A percentile compares a stretch with the other conserved stretches of the same genome.
Conservation (phyloP, 2,113 vertebrate species). For the Heptranchias perlo region DNA sequence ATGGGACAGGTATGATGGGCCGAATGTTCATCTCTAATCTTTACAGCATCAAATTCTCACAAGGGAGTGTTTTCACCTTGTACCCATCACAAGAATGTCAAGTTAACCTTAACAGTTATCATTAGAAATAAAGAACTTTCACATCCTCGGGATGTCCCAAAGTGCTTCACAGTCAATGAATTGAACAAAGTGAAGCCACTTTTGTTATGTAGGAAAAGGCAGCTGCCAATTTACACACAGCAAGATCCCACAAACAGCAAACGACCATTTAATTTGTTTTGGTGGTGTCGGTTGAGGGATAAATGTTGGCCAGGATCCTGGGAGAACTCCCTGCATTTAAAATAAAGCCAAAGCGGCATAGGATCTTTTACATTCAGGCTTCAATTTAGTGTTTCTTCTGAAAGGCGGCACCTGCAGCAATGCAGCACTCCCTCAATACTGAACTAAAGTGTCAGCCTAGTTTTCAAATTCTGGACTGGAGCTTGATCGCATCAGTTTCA, state of each 20-base stretch:
- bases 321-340: too few species aligned
- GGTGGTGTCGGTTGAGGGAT: background rate
- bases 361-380: background rate
- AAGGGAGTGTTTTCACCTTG: background rate
- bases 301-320: background rate
- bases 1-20: background rate
- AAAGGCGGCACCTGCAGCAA: background rate
- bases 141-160: background rate
- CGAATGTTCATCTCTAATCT: background rate
- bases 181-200: background rate
- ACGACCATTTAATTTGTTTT: background rate
- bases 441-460: background rate
- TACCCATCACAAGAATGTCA: background rate
- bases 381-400: too few species aligned
- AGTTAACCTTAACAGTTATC: background rate
- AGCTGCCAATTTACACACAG: background rate
- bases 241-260: background rate
- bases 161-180: background rate
- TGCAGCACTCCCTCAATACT: background rate
- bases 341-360: background rate
- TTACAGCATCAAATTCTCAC: background rate
- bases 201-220: background rate
- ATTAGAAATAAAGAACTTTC: background rate
- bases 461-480: background rate
- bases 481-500: too few species aligned